These are phyloP conservation scores for Ictidomys tridecemlineatus DNA, from an alignment of 2,113 vertebrate species.

Conservation along the genomic window DNA sequence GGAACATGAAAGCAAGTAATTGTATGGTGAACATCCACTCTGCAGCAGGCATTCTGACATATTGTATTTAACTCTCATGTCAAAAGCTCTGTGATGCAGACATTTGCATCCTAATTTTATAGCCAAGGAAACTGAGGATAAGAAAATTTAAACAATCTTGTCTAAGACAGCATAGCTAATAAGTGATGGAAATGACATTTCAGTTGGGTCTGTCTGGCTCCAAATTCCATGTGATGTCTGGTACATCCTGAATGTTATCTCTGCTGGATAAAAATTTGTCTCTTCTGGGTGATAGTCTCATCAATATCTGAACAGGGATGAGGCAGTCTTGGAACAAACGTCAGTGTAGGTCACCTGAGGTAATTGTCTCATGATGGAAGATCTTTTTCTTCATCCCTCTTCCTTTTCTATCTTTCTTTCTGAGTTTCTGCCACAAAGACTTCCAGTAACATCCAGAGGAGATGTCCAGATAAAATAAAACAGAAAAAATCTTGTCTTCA, in stretches of 20 bases:
- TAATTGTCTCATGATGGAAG: background rate
- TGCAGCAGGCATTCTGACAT: background rate
- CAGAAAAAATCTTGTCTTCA: background rate
- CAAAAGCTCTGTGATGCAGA: background rate
- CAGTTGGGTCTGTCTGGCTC: slow-evolving; percentile 28
- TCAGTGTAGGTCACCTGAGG: background rate
- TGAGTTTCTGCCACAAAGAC: background rate
- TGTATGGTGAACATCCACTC: background rate
- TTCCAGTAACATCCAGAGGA: too few relatives aligned
- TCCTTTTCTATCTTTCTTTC: background rate
- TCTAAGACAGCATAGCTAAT: background rate
- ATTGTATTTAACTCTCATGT: background rate
- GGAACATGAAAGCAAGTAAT: background rate
- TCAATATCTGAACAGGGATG: background rate
- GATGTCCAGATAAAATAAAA: background rate
- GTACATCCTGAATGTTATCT: background rate
- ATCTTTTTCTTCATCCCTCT: background rate
- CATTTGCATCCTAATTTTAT: background rate
- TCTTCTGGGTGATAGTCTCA: background rate
- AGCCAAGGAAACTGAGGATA: slow-evolving; percentile 4
- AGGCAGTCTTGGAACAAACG: background rate
- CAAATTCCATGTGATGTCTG: slow-evolving; percentile 39
- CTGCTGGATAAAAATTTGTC: background rate
- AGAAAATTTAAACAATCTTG: slow-evolving; percentile 18
- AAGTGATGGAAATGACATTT: slow-evolving; percentile 18